Conservation (phyloP, 2,797 vertebrate genomes). For the Phoeniculus purpureus region DNA sequence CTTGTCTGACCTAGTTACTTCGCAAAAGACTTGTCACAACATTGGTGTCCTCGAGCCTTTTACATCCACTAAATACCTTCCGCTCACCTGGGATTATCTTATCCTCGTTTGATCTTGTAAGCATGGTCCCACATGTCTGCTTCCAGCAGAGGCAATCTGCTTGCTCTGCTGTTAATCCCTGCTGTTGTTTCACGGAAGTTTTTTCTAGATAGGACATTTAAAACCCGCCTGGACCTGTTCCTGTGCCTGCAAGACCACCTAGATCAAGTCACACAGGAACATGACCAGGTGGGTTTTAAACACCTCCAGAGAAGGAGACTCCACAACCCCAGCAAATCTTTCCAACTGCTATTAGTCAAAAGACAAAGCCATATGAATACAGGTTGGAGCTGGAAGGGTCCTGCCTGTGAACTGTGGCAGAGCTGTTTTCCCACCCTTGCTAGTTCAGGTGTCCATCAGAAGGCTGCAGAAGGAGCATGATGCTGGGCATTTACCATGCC, state of each 20-base stretch:
- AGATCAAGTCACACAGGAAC: too few relatives aligned
- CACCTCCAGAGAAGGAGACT: too few relatives aligned
- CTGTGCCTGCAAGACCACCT: too few relatives aligned
- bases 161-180: slow-evolving; percentile 1
- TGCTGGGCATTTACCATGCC: neutral
- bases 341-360: neutral
- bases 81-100: slow-evolving; percentile 48
- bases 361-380: neutral
- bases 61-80: neutral
- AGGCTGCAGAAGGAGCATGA: too few relatives aligned
- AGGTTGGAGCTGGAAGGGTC: neutral
- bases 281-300: too few relatives aligned
- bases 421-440: neutral
- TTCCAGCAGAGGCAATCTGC: neutral
- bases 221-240: too few relatives aligned
- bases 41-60: slow-evolving; percentile 1
- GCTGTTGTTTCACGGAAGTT: neutral
- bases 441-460: rapidly evolving
- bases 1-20: slow-evolving; percentile 32
- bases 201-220: neutral
- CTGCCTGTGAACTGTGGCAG: neutral
- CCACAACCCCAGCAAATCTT: neutral
- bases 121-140: neutral
- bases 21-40: neutral
- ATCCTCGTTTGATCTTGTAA: slow-evolving; percentile 1